These are phyloP conservation scores for Harpalus rufipes DNA, from an alignment of 2,888 invertebrate genomes.

Conservation along the genomic window DNA sequence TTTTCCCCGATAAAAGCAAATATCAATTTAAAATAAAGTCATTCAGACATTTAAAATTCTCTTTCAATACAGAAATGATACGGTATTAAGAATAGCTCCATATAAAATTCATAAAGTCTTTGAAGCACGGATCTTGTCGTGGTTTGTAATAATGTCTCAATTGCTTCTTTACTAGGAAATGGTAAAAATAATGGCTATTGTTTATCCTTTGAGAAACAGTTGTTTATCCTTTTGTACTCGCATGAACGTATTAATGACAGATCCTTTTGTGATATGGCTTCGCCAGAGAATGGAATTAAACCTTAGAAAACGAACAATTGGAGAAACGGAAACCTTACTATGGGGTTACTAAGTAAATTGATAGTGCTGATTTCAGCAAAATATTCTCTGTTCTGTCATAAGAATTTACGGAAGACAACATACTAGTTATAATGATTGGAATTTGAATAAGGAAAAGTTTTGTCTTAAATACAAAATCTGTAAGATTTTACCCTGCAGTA, in stretches of 20 bases:
- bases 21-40: neutral
- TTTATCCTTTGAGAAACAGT: conserved; percentile 54
- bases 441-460: too few relatives aligned
- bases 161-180: conserved; percentile 38
- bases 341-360: conserved; percentile 21
- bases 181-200: conserved; percentile 34
- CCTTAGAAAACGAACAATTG: conserved; percentile 65
- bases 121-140: conserved; percentile 16
- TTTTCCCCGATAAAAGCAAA: neutral
- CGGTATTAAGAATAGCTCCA: conserved; percentile 27
- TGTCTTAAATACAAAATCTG: too few relatives aligned
- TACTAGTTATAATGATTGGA: too few relatives aligned
- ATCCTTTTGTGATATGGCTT: conserved; percentile 70
- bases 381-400: neutral
- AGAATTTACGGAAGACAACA: neutral
- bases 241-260: conserved; percentile 54
- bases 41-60: conserved; percentile 29
- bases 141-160: conserved; percentile 54
- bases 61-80: conserved; percentile 38
- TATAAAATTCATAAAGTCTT: conserved; percentile 36
- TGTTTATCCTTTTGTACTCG: conserved; percentile 51
- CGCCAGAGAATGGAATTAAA: conserved; percentile 70
- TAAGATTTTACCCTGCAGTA: too few relatives aligned
- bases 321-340: conserved; percentile 63
- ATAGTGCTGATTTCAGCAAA: conserved; percentile 17